A percentile compares a stretch with the other conserved stretches of the same genome.
Evolutionary conservation across 2,113 vertebrate genomes (phyloP).

Genomic region (Rhinoptilus africanus): DNA sequence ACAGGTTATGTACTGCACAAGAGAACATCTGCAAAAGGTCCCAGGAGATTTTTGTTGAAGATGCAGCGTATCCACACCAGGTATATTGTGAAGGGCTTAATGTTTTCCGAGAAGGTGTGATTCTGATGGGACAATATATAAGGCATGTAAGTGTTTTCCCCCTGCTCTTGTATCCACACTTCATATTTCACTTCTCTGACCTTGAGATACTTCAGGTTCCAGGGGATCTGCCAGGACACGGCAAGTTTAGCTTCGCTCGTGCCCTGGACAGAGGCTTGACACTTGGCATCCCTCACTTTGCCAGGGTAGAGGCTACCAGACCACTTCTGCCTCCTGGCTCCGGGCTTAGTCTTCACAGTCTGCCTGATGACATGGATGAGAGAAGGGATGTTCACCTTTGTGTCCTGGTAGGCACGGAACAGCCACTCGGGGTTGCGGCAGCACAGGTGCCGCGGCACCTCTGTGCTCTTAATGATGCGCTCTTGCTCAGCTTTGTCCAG

Average conservation of each 20-base stretch:
- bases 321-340: conserved; percentile 78
- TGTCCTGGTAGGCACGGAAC: conserved; percentile 98
- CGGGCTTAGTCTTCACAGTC: conserved; percentile 80
- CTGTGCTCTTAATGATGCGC: conserved; percentile 86
- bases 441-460: conserved; percentile 91
- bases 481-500: conserved; percentile 87
- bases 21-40: conserved; percentile 96
- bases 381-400: conserved; percentile 86
- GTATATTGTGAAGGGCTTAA: conserved; percentile 96
- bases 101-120: conserved; percentile 97
- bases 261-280: conserved; percentile 89
- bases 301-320: conserved; percentile 85
- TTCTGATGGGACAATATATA: conserved; percentile 94
- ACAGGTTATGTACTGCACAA: conserved; percentile 86
- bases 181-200: conserved; percentile 95
- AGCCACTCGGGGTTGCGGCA: conserved; percentile 98
- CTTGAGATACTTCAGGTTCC: conserved; percentile 96
- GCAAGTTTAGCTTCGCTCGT: conserved; percentile 86
- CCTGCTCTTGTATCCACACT: conserved; percentile 99
- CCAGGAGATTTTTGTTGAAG: conserved; percentile 92
- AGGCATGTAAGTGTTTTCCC: conserved; percentile 98
- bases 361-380: conserved; percentile 83
- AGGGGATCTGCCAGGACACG: conserved; percentile 94
- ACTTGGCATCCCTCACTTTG: conserved; percentile 88
- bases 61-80: conserved; percentile 98